Evolutionary conservation across 2,113 vertebrate genomes (phyloP).

Genomic region (Antennarius striatus): DNA sequence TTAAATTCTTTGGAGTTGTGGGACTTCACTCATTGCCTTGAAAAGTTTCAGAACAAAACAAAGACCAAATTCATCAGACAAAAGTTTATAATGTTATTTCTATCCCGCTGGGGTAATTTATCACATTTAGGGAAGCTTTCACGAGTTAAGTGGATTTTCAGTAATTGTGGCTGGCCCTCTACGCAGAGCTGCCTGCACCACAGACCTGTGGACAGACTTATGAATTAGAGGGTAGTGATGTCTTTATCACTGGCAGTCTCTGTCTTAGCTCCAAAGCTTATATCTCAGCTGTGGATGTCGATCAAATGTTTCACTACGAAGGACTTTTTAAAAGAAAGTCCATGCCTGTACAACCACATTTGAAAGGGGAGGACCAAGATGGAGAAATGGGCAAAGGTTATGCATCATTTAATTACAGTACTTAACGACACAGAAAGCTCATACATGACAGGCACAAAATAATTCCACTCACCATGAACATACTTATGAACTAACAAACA

Average conservation of each 20-base stretch:
- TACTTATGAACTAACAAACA: too few relatives aligned
- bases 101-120: slow-evolving; percentile 68
- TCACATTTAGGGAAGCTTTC: slow-evolving; percentile 75
- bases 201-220: slow-evolving; percentile 45
- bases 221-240: slow-evolving; percentile 68
- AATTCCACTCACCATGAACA: too few relatives aligned
- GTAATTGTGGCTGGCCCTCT: slow-evolving; percentile 71
- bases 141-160: slow-evolving; percentile 71
- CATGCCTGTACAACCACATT: too few relatives aligned
- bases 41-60: slow-evolving; percentile 61
- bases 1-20: slow-evolving; percentile 38
- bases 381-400: too few relatives aligned
- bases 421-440: too few relatives aligned
- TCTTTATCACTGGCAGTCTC: slow-evolving; percentile 65
- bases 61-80: slow-evolving; percentile 65
- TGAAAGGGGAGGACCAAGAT: too few relatives aligned
- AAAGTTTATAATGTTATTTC: slow-evolving; percentile 76
- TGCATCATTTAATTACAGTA: too few relatives aligned
- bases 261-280: slow-evolving; percentile 9
- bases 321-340: slow-evolving; percentile 27
- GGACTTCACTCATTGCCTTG: slow-evolving; percentile 54
- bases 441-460: too few relatives aligned
- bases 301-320: slow-evolving; percentile 26
- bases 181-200: slow-evolving; percentile 67
- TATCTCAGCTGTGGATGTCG: slow-evolving; percentile 10